Base-by-base conservation (phyloP, 2,113 vertebrate species). In the Rhea pennata region DNA sequence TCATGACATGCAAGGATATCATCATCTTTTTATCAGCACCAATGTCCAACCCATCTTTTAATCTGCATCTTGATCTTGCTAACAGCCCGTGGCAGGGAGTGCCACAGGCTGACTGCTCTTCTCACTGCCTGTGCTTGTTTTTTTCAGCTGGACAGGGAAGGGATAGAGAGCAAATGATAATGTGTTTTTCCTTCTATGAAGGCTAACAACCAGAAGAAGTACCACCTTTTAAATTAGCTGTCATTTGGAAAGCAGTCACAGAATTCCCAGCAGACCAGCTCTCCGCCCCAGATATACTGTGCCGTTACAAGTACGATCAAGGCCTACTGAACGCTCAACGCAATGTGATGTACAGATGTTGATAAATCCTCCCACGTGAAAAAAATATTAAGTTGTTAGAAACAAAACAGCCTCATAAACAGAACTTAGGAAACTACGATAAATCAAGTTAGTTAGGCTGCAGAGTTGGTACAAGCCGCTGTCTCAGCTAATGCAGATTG, bases 401-500 rank as follows among this genome's bases (percentile, higher is more conserved):
- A 97, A 93, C 72, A 92, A 94, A 96, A 59, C 84, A 94, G 73
- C 82, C 95, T 96, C 96, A 87, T 97, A 96, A 97, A 95, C 76
- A 93, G 93, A 61, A 94, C 80, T 96, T 77, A 77, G 83, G 93
- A 96, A 97, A 81, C 62, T 14, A 67, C 71, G 96, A 97, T 97
- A 97, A 98, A 98, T 97, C 96, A 97, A 93, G 87, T 92, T 79
- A 17, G 58, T 95, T 96, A 93, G 95, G 94, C 92, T 77, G 93
- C 91, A 74, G 95, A 54, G 86, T 26, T 88, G 90, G 97, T 97
- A 72, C 29, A 69, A 96, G 97, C 96, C 64, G n/a, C 92, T 97
- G 94, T 95, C 96, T 98, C 93, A 74, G 96, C 91, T 97, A 97
- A 97, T 91, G 93, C 95, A 97, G 96, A 97, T 96, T 96, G 97